phyloP scores from a whole-genome alignment of 2,888 invertebrate species.

The Megaustenia siamemsis region DNA sequence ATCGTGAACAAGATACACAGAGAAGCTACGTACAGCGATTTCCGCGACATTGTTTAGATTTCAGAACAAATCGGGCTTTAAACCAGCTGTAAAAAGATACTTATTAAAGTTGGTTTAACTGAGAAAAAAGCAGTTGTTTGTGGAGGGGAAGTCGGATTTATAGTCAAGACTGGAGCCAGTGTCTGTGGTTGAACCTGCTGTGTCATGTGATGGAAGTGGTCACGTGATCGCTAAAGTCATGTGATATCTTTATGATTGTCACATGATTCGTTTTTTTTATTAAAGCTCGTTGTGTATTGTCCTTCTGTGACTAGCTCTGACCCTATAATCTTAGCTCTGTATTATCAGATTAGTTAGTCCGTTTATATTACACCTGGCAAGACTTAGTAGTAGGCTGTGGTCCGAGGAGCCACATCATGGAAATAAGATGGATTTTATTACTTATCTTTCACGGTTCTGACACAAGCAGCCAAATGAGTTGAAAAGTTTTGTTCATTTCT shows the following conservation, averaged over 20 bases:
- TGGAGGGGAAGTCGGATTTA: neutral
- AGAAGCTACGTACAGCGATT: neutral
- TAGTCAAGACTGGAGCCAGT: neutral
- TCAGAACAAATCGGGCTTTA: neutral
- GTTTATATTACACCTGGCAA: too few relatives aligned
- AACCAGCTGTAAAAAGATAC: neutral
- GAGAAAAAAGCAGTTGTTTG: neutral
- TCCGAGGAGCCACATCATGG: too few relatives aligned
- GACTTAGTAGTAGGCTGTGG: too few relatives aligned
- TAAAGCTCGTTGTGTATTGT: neutral
- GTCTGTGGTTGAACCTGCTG: neutral
- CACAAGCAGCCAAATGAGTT: too few relatives aligned
- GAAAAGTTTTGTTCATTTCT: too few relatives aligned
- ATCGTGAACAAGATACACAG: neutral
- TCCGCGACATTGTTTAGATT: neutral
- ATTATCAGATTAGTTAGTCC: too few relatives aligned
- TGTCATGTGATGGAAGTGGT: slow-evolving; percentile 5
- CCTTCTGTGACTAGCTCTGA: too few relatives aligned
- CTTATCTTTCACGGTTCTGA: too few relatives aligned
- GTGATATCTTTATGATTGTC: neutral
- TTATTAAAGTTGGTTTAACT: neutral
- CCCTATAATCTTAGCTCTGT: too few relatives aligned
- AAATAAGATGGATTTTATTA: too few relatives aligned
- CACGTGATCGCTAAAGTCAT: neutral
- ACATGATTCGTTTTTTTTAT: neutral